phyloP scores from a whole-genome alignment of 2,888 invertebrate species.

The Caenorhabditis wallacei region DNA sequence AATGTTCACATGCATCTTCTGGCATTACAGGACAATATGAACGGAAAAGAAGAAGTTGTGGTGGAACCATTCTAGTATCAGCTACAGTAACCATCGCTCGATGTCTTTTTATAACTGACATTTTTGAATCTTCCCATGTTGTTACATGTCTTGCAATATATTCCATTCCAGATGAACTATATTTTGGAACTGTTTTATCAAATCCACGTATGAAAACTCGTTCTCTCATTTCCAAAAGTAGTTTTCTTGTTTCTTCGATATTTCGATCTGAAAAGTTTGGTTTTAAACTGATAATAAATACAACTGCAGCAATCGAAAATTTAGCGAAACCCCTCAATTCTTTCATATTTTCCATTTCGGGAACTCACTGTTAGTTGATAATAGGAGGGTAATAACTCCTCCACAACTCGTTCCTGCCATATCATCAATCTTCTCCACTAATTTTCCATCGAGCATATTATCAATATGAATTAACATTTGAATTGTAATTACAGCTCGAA shows the following conservation, averaged over 20 bases:
- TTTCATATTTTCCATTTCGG: too few relatives aligned
- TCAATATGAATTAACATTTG: conserved; percentile 62
- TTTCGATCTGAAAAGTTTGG: conserved; percentile 57
- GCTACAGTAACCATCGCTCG: conserved; percentile 68
- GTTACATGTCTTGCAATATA: conserved; percentile 58
- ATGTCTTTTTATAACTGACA: conserved; percentile 54
- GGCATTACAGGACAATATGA: conserved; percentile 68
- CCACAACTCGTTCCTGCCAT: conserved; percentile 73
- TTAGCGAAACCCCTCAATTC: too few relatives aligned
- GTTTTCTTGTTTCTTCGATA: conserved; percentile 53
- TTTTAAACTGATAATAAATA: too few relatives aligned
- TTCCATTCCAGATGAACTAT: conserved; percentile 67
- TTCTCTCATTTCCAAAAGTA: conserved; percentile 63
- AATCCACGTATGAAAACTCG: conserved; percentile 48
- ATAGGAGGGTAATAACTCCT: conserved; percentile 66
- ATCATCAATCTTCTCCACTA: conserved; percentile 65
- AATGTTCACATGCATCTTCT: conserved; percentile 62
- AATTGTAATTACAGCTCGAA: conserved; percentile 62
- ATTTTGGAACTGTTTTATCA: conserved; percentile 57
- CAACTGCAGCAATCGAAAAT: too few relatives aligned
- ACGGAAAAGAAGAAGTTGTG: conserved; percentile 70
- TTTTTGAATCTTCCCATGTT: conserved; percentile 62
- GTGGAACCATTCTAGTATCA: conserved; percentile 68
- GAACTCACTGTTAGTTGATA: conserved; percentile 53
- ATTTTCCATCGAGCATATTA: conserved; percentile 49